Percentiles rank a stretch among this genome's conserved stretches.
These are phyloP conservation scores for Hypomecis punctinalis DNA, from an alignment of 2,888 invertebrate species.

Conservation along the genomic window DNA sequence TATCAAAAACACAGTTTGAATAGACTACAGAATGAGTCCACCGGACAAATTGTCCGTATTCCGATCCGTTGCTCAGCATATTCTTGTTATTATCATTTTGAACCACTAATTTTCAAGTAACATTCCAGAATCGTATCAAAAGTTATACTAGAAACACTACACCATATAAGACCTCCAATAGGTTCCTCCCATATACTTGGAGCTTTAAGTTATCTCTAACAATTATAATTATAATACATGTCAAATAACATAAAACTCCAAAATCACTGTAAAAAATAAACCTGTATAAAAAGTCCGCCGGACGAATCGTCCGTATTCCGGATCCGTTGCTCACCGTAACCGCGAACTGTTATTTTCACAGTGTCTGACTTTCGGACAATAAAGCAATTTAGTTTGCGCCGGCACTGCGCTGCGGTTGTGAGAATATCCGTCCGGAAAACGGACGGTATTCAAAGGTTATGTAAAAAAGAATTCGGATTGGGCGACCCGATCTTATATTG, in stretches of 20 bases:
- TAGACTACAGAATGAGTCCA: neutral
- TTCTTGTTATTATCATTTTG: conserved; percentile 62
- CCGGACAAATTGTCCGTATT: neutral
- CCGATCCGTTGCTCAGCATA: conserved; percentile 5
- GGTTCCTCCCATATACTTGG: too few relatives aligned
- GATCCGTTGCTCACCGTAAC: conserved; percentile 33
- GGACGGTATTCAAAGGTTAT: conserved; percentile 34
- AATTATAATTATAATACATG: too few relatives aligned
- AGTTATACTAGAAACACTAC: too few relatives aligned
- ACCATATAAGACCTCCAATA: too few relatives aligned
- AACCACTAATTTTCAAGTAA: too few relatives aligned
- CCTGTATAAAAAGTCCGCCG: neutral
- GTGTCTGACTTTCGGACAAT: conserved; percentile 65
- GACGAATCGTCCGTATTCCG: conserved; percentile 1
- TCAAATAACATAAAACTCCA: too few relatives aligned
- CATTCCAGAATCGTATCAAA: too few relatives aligned
- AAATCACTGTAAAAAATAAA: neutral
- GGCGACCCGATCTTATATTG: conserved; percentile 8
- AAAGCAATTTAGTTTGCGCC: conserved; percentile 62
- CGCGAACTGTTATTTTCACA: conserved; percentile 67
- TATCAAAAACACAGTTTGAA: neutral
- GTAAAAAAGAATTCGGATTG: conserved; percentile 31
- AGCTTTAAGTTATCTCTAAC: too few relatives aligned
- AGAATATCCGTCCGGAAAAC: conserved; percentile 46
- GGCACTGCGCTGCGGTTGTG: conserved; percentile 46